Evolutionary conservation across 2,888 invertebrate genomes (phyloP).

Genomic region (Copidosoma aretas): DNA sequence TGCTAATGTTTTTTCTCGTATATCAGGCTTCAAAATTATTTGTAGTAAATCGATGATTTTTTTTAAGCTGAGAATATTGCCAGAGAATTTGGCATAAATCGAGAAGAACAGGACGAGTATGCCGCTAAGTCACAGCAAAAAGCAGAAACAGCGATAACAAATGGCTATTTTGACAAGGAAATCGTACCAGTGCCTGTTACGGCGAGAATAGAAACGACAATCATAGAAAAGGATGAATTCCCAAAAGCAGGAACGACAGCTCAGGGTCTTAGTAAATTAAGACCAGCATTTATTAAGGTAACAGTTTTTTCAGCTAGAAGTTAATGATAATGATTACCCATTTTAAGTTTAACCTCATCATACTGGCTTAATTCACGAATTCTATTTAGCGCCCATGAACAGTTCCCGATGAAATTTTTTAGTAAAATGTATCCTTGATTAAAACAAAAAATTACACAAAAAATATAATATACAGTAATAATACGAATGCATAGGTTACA

Average conservation of each 20-base stretch:
- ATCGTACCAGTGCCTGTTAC: slow-evolving; percentile 72
- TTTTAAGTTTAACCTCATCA: too few relatives aligned
- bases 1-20: too few relatives aligned
- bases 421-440: too few relatives aligned
- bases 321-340: too few relatives aligned
- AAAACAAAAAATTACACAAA: too few relatives aligned
- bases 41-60: not conserved
- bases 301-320: slow-evolving; percentile 15
- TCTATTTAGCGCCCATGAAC: too few relatives aligned
- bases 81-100: slow-evolving; percentile 69
- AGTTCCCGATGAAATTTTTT: too few relatives aligned
- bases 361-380: too few relatives aligned
- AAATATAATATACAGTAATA: too few relatives aligned
- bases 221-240: slow-evolving; percentile 73
- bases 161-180: slow-evolving; percentile 74
- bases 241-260: slow-evolving; percentile 70
- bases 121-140: slow-evolving; percentile 74
- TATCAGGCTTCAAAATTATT: too few relatives aligned
- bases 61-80: slow-evolving; percentile 77
- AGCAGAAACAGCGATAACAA: slow-evolving; percentile 68
- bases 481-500: too few relatives aligned
- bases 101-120: slow-evolving; percentile 75
- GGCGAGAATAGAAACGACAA: slow-evolving; percentile 62
- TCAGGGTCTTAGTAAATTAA: slow-evolving; percentile 69
- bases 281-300: slow-evolving; percentile 71